A percentile compares a stretch with the other conserved stretches of the same genome.
phyloP scores from a whole-genome alignment of 2,113 vertebrate species.

The Heterotilapia buettikoferi region DNA sequence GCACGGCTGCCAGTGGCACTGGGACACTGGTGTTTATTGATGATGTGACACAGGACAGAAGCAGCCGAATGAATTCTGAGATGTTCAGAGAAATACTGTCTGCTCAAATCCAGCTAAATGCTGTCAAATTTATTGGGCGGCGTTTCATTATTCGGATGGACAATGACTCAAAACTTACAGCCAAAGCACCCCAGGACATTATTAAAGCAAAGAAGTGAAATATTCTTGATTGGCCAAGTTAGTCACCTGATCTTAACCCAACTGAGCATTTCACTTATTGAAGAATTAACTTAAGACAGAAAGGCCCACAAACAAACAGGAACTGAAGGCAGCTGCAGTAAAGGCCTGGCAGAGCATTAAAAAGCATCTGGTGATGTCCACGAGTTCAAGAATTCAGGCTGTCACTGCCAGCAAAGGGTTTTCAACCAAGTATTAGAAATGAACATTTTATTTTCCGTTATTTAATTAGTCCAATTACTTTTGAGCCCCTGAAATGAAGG shows the following conservation, averaged over 20 bases:
- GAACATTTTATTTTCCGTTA: background rate
- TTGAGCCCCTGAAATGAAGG: background rate
- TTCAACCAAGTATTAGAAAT: background rate
- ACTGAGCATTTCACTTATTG: background rate
- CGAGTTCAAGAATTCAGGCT: background rate
- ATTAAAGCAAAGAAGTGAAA: background rate
- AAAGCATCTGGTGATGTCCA: background rate
- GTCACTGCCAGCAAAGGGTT: background rate
- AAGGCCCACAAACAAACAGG: background rate
- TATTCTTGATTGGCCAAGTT: background rate
- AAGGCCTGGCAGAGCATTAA: background rate
- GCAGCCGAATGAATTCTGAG: accelerated
- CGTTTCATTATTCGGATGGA: background rate
- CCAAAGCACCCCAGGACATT: background rate
- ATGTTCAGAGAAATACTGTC: background rate
- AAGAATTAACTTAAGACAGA: background rate
- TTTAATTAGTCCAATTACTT: background rate
- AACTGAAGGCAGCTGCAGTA: background rate
- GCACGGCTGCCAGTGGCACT: background rate
- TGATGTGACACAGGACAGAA: background rate
- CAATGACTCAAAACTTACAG: background rate
- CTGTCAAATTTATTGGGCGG: background rate
- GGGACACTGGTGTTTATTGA: background rate
- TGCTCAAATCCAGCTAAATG: background rate
- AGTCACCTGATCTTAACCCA: background rate